A percentile compares a stretch with the other conserved stretches of the same genome.
Conservation (phyloP, 1,140 invertebrate genomes). For the Glossosoma conforme region DNA sequence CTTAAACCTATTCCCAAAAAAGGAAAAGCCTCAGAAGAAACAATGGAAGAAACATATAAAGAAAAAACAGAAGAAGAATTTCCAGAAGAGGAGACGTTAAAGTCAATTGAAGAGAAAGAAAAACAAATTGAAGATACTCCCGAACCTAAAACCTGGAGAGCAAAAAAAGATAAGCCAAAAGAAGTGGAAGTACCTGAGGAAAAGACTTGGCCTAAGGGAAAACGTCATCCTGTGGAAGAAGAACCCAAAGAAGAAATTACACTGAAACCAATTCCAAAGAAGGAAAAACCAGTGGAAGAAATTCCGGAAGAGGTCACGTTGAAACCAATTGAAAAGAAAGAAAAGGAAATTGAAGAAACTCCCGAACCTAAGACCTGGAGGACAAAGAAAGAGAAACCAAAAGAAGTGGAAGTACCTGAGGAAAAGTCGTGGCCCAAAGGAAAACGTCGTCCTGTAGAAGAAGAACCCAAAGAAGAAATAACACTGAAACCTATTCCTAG, state of each 20-base stretch:
- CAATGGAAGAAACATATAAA: conserved; percentile 41
- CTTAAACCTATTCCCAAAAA: conserved; percentile 31
- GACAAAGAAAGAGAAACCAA: conserved; percentile 33
- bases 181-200: conserved; percentile 40
- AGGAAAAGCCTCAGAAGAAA: conserved; percentile 35
- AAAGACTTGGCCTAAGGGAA: conserved; percentile 42
- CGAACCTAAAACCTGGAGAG: conserved; percentile 32
- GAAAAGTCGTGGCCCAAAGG: conserved; percentile 43
- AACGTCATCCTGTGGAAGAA: conserved; percentile 38
- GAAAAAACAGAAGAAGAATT: conserved; percentile 39
- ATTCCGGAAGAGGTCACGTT: conserved; percentile 34
- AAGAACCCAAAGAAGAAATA: conserved; percentile 35
- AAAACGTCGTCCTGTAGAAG: conserved; percentile 40
- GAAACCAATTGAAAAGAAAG: conserved; percentile 19
- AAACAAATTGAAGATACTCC: conserved; percentile 27
- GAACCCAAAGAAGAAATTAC: conserved; percentile 41
- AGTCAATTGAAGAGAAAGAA: conserved; percentile 27
- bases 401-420: conserved; percentile 38
- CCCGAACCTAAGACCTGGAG: conserved; percentile 39
- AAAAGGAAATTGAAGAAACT: conserved; percentile 40
- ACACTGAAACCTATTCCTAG: conserved; percentile 47
- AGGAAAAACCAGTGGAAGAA: conserved; percentile 35
- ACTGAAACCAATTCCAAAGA: conserved; percentile 39
- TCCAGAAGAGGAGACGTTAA: conserved; percentile 35
- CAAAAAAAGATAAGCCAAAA: conserved; percentile 34